Evolutionary conservation across 2,797 vertebrate genomes (phyloP).

Genomic region (Smutsia temminckii): DNA sequence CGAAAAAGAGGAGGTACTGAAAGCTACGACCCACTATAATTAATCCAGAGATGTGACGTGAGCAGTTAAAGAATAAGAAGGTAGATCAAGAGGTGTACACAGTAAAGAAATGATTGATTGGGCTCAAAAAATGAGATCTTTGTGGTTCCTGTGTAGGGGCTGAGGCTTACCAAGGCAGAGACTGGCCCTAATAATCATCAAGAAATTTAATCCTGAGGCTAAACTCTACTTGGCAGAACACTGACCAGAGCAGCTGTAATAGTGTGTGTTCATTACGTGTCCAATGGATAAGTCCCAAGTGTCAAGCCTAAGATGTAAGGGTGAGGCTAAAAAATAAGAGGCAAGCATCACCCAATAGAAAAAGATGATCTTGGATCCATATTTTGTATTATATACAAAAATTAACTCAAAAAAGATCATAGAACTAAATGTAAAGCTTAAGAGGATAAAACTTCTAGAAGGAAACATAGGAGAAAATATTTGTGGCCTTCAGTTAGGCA

Average conservation of each 20-base stretch:
- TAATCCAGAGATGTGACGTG: not conserved
- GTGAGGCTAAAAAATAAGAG: not conserved
- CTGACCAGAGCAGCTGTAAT: not conserved
- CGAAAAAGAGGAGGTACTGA: not conserved
- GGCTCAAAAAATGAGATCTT: not conserved
- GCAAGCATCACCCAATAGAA: not conserved
- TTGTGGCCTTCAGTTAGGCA: not conserved
- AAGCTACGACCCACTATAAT: not conserved
- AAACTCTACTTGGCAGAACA: not conserved
- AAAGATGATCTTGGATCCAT: not conserved
- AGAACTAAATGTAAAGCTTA: not conserved
- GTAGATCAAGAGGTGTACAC: not conserved
- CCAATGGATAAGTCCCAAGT: not conserved
- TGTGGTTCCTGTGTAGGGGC: not conserved
- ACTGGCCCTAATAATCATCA: not conserved
- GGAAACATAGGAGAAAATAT: not conserved
- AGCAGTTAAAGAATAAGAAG: not conserved
- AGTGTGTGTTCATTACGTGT: not conserved
- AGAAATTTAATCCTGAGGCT: not conserved
- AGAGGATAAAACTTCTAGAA: not conserved
- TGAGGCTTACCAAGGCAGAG: not conserved
- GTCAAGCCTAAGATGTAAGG: not conserved
- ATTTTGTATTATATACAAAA: not conserved
- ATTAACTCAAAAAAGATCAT: not conserved
- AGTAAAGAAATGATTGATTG: not conserved